Conservation (phyloP, 1,140 invertebrate genomes). For the Caenorhabditis remanei region DNA sequence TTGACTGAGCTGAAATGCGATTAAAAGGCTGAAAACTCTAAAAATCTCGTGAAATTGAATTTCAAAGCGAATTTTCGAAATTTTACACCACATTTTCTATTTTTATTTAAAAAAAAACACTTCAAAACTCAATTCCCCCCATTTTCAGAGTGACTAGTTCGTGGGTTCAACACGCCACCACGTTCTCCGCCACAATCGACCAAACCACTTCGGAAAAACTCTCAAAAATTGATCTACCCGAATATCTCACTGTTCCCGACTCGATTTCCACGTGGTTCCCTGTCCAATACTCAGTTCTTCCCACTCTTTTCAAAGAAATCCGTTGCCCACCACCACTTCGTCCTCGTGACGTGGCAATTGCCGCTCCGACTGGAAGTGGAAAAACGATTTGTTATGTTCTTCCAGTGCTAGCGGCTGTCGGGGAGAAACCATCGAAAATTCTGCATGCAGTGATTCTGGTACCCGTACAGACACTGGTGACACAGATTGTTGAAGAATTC, state of each 20-base stretch:
- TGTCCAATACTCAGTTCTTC: slow-evolving; percentile 62
- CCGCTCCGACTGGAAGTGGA: slow-evolving; percentile 93
- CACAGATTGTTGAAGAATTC: slow-evolving; percentile 83
- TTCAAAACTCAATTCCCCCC: neutral
- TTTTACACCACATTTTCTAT: too few species aligned
- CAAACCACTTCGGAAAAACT: slow-evolving; percentile 11
- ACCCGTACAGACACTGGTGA: slow-evolving; percentile 92
- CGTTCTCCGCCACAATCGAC: slow-evolving; percentile 57
- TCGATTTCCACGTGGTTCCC: slow-evolving; percentile 60
- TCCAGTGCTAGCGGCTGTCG: slow-evolving; percentile 86
- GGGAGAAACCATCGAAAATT: slow-evolving; percentile 79
- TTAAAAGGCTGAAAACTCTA: too few species aligned
- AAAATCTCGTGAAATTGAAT: too few species aligned
- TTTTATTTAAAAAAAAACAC: neutral
- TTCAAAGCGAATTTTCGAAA: too few species aligned
- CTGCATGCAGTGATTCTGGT: slow-evolving; percentile 89
- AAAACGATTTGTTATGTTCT: slow-evolving; percentile 95
- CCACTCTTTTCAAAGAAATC: slow-evolving; percentile 50
- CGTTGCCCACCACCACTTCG: slow-evolving; percentile 45
- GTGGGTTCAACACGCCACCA: slow-evolving; percentile 57
- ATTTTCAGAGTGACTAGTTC: slow-evolving; percentile 47
- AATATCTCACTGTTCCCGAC: neutral
- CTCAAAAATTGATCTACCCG: slow-evolving; percentile 16
- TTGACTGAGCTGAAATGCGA: too few species aligned
- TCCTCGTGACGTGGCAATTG: slow-evolving; percentile 92